Percentiles rank a stretch among this genome's conserved stretches.
These are phyloP conservation scores for Pterocles gutturalis DNA, from an alignment of 2,113 vertebrate genomes.

Conservation along the genomic window DNA sequence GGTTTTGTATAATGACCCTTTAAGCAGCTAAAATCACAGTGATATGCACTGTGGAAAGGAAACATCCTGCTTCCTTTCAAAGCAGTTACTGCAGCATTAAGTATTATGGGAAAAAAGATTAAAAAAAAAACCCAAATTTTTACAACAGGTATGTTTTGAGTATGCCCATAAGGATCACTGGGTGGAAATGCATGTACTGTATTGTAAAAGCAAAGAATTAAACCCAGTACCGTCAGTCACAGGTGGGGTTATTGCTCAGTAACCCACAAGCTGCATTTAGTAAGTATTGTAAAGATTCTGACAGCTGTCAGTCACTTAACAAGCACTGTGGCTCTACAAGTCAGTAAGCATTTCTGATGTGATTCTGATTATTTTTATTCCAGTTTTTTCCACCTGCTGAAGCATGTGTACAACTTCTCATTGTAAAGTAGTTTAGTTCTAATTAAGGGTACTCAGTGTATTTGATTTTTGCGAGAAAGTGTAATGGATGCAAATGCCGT, in stretches of 20 bases:
- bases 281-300: not conserved
- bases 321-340: slow-evolving; percentile 32
- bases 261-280: slow-evolving; percentile 16
- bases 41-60: not conserved
- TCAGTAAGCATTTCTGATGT: slow-evolving; percentile 32
- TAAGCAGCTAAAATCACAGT: slow-evolving; percentile 9
- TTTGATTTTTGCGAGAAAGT: slow-evolving; percentile 34
- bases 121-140: not conserved
- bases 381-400: slow-evolving; percentile 38
- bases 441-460: slow-evolving; percentile 41
- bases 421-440: slow-evolving; percentile 61
- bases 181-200: slow-evolving; percentile 85
- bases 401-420: slow-evolving; percentile 66
- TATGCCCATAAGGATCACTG: slow-evolving; percentile 29
- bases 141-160: not conserved
- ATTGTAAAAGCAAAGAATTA: slow-evolving; percentile 45
- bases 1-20: slow-evolving; percentile 47
- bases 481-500: slow-evolving; percentile 40
- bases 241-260: not conserved
- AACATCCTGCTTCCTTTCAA: slow-evolving; percentile 21
- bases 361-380: slow-evolving; percentile 60
- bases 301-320: not conserved
- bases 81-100: slow-evolving; percentile 45
- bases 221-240: not conserved
- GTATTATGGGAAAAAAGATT: not conserved